phyloP scores from a whole-genome alignment of 2,888 invertebrate species.

The Hecatera dysodea region DNA sequence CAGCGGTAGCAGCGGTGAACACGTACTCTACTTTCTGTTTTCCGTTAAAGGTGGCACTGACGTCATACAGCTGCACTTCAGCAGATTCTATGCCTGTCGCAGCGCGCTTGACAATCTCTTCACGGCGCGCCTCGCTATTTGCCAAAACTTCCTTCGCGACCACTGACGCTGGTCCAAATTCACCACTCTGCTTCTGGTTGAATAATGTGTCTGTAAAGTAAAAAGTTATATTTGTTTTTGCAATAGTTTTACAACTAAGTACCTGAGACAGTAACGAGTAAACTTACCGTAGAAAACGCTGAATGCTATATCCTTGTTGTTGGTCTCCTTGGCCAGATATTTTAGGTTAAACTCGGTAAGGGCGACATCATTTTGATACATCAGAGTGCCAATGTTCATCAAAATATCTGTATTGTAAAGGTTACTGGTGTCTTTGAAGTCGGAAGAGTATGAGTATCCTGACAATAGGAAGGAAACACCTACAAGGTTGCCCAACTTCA shows the following conservation, averaged over 20 bases:
- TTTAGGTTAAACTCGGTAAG: conserved; percentile 87
- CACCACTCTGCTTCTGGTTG: conserved; percentile 77
- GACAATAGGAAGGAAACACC: conserved; percentile 89
- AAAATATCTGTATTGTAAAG: conserved; percentile 70
- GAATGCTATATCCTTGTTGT: conserved; percentile 82
- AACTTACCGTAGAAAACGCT: conserved; percentile 79
- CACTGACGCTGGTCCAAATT: conserved; percentile 73
- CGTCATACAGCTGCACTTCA: conserved; percentile 86
- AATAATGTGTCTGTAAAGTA: conserved; percentile 75
- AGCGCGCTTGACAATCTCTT: conserved; percentile 89
- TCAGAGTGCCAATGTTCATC: conserved; percentile 70
- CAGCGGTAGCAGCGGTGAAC: conserved; percentile 88
- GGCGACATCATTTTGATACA: conserved; percentile 83
- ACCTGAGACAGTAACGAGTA: neutral
- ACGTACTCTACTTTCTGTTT: conserved; percentile 86
- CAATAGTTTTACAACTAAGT: neutral
- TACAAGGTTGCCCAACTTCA: conserved; percentile 85
- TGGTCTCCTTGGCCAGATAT: conserved; percentile 84
- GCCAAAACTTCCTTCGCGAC: conserved; percentile 75
- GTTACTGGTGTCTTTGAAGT: conserved; percentile 80
- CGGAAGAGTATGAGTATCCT: conserved; percentile 88
- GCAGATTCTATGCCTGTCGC: conserved; percentile 90
- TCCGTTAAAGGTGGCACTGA: conserved; percentile 89
- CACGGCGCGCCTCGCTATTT: conserved; percentile 86
- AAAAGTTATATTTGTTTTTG: neutral